Conservation (phyloP, 2,113 vertebrate genomes). For the Calyptommatus sinebrachiatus region DNA sequence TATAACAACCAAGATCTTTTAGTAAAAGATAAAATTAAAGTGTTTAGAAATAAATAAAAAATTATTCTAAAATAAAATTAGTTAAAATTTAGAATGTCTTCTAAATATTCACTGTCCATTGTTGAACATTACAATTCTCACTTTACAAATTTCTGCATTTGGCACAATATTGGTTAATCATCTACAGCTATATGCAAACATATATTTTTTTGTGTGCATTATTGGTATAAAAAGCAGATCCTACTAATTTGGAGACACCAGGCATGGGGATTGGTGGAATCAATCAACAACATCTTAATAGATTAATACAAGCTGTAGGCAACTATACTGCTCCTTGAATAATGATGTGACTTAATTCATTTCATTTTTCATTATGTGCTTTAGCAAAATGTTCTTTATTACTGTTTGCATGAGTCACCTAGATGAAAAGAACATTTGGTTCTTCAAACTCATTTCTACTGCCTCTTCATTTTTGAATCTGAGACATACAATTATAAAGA, state of each 20-base stretch:
- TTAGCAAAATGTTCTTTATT: constrained; percentile 33
- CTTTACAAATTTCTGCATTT: neutral
- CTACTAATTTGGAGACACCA: neutral
- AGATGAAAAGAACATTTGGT: constrained; percentile 43
- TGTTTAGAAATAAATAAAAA: no score
- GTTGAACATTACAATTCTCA: neutral
- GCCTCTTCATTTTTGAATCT: constrained; percentile 9
- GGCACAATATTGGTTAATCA: neutral
- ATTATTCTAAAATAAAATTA: no score
- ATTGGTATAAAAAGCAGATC: constrained; percentile 12
- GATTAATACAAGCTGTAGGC: constrained; percentile 39
- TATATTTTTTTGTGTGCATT: constrained; percentile 1
- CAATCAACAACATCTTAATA: constrained; percentile 16
- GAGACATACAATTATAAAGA: constrained; percentile 38
- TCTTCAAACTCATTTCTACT: constrained; percentile 37
- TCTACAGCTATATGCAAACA: constrained; percentile 8
- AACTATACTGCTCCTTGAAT: constrained; percentile 37
- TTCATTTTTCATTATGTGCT: constrained; percentile 28
- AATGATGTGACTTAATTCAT: constrained; percentile 30
- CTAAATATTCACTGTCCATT: neutral
- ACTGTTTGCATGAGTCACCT: constrained; percentile 46
- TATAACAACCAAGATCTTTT: no score
- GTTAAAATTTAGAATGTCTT: no score
- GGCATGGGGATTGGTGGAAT: constrained; percentile 4
- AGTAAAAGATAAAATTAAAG: no score